A percentile compares a stretch with the other conserved stretches of the same genome.
These are phyloP conservation scores for Ochropacha duplaris DNA, from an alignment of 2,888 invertebrate species.

Conservation along the genomic window DNA sequence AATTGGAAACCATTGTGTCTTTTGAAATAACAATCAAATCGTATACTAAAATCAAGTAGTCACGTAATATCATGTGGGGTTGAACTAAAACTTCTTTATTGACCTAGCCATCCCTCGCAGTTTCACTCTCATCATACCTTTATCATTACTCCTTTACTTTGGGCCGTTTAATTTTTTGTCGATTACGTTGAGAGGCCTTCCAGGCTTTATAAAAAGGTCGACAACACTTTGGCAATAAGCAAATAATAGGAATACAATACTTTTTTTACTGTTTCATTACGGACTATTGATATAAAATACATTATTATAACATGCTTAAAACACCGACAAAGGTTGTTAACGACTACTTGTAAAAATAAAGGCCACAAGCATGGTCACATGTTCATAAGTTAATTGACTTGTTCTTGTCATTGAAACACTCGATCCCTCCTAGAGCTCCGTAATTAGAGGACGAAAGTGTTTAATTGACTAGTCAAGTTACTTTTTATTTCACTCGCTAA, in stretches of 20 bases:
- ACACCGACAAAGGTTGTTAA: background rate
- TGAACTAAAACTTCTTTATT: background rate
- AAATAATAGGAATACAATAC: too few relatives aligned
- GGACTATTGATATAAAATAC: too few relatives aligned
- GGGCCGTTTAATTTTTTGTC: too few relatives aligned
- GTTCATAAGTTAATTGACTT: slow-evolving; percentile 28
- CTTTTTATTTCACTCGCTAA: slow-evolving; percentile 45
- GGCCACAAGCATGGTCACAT: slow-evolving; percentile 8
- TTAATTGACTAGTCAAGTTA: slow-evolving; percentile 40
- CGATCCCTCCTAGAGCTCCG: slow-evolving; percentile 21
- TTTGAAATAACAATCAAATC: background rate
- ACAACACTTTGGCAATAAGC: too few relatives aligned
- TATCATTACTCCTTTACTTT: too few relatives aligned
- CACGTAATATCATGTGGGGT: too few relatives aligned
- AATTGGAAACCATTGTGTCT: background rate
- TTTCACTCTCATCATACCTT: too few relatives aligned
- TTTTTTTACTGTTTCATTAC: too few relatives aligned
- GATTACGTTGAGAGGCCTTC: too few relatives aligned
- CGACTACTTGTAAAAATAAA: background rate
- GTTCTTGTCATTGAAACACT: slow-evolving; percentile 24
- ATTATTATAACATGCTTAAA: background rate
- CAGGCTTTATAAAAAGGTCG: too few relatives aligned
- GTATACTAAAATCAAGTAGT: background rate
- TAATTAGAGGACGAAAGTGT: slow-evolving; percentile 51
- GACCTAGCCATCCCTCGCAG: too few relatives aligned